A percentile compares a stretch with the other conserved stretches of the same genome.
phyloP scores from a whole-genome alignment of 2,797 vertebrate genomes.

The Erithacus rubecula region DNA sequence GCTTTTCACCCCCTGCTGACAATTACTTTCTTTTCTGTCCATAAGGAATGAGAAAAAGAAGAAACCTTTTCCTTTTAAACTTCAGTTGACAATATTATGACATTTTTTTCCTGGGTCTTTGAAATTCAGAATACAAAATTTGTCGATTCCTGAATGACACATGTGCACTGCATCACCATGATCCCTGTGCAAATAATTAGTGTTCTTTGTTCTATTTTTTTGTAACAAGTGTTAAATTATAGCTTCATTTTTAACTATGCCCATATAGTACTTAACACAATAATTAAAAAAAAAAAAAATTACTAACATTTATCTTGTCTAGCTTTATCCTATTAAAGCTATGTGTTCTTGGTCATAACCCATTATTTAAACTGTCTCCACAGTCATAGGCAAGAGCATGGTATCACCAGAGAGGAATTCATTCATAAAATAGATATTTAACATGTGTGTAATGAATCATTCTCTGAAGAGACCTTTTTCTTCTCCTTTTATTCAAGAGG shows the following conservation, averaged over 20 bases:
- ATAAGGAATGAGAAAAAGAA: neutral
- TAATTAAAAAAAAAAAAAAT: neutral
- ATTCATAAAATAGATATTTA: neutral
- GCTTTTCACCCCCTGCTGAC: neutral
- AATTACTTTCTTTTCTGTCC: neutral
- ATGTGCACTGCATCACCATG: neutral
- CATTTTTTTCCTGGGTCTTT: neutral
- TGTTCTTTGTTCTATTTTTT: neutral
- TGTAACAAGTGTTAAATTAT: neutral
- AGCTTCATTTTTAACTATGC: neutral
- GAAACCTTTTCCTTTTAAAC: neutral
- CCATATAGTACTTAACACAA: neutral
- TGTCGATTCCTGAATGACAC: neutral
- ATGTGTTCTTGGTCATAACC: neutral
- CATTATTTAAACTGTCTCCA: constrained; percentile 7
- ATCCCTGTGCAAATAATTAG: neutral
- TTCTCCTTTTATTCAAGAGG: neutral
- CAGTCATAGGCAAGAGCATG: neutral
- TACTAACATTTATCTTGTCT: neutral
- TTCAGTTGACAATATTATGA: neutral
- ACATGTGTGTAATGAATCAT: neutral
- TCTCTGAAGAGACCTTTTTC: neutral
- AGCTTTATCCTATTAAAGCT: neutral
- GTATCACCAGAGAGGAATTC: neutral
- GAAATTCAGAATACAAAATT: neutral